These are phyloP conservation scores for Ceratosolen solmsi DNA, from an alignment of 1,140 invertebrate species.

Conservation along the genomic window DNA sequence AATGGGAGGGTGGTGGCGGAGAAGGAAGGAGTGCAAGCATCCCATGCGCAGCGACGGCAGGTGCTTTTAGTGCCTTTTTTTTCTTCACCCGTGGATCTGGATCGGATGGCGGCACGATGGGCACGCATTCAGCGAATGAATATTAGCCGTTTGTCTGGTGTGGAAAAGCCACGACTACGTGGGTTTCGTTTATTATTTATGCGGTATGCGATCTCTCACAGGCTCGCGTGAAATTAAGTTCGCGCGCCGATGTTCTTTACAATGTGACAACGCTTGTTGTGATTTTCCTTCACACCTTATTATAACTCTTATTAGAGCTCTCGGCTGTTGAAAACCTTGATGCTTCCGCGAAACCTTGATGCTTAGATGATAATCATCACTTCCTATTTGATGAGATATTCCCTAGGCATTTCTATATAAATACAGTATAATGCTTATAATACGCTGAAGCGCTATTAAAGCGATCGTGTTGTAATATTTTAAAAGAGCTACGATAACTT, in stretches of 20 bases:
- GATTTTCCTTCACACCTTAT: background rate
- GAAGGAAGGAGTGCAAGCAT: background rate
- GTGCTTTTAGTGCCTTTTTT: background rate
- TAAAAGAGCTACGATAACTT: background rate
- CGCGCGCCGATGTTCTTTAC: background rate
- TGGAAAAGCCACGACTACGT: background rate
- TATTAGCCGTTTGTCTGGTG: background rate
- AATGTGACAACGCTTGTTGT: background rate
- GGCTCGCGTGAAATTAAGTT: background rate
- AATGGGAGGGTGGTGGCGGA: background rate
- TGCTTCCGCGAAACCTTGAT: background rate
- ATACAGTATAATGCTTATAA: background rate
- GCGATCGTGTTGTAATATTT: background rate
- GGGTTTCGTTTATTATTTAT: background rate
- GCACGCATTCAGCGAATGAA: background rate
- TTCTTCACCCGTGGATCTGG: background rate
- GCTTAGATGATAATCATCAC: background rate
- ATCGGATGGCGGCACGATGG: background rate
- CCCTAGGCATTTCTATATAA: background rate
- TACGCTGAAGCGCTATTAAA: background rate
- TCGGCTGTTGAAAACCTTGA: background rate
- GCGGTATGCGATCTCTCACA: background rate
- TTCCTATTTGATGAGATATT: background rate
- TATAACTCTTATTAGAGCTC: background rate
- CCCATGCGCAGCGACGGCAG: background rate